Conservation (phyloP, 2,888 invertebrate genomes). For the Cephus pygmeus region DNA sequence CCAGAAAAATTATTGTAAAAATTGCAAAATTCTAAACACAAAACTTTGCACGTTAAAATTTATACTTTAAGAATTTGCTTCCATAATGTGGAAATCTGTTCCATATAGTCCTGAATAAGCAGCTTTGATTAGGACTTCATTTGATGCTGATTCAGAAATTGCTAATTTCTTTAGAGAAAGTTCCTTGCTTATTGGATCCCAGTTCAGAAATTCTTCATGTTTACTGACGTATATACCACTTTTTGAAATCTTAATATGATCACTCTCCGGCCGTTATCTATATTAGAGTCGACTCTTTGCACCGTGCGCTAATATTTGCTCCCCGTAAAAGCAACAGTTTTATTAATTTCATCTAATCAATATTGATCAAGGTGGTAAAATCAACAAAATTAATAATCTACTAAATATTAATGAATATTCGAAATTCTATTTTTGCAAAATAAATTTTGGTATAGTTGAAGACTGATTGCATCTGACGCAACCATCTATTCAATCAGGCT, state of each 20-base stretch:
- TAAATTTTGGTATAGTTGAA: no score
- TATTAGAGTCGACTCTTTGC: neutral
- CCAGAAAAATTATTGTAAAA: slow-evolving; percentile 76
- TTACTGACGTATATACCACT: neutral
- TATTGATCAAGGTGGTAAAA: no score
- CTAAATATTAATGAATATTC: no score
- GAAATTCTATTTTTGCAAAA: no score
- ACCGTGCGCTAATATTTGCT: neutral
- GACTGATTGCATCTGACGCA: no score
- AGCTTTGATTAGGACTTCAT: slow-evolving; percentile 76
- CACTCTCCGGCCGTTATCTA: neutral
- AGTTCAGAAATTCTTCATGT: slow-evolving; percentile 49
- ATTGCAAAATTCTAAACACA: slow-evolving; percentile 22
- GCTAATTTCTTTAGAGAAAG: slow-evolving; percentile 41
- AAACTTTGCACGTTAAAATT: neutral
- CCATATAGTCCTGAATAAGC: slow-evolving; percentile 79
- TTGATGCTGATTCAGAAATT: slow-evolving; percentile 43
- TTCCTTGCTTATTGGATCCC: slow-evolving; percentile 44
- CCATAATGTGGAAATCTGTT: slow-evolving; percentile 78
- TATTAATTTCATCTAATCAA: no score
- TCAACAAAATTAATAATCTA: no score
- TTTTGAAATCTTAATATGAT: neutral
- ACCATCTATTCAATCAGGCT: no score
- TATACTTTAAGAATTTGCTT: slow-evolving; percentile 44
- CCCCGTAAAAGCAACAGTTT: no score